Evolutionary conservation across 2,888 invertebrate genomes (phyloP).

Genomic region (Mantis religiosa): DNA sequence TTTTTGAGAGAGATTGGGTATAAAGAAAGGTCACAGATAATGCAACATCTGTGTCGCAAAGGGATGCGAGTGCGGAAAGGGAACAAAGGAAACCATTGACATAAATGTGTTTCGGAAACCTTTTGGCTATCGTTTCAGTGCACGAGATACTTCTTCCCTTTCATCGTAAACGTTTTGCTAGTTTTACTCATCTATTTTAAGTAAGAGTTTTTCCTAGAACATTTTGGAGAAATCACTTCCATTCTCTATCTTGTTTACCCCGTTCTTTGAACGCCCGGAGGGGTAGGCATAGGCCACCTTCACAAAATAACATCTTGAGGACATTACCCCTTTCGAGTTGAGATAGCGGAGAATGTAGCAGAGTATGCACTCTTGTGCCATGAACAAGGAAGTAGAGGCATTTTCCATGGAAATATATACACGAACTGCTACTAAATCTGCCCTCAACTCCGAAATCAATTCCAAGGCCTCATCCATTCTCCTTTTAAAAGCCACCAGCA

Average conservation of each 20-base stretch:
- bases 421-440: not conserved
- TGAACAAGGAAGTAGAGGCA: not conserved
- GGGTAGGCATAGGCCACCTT: not conserved
- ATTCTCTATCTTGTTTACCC: not conserved
- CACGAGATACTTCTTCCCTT: not conserved
- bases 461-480: not conserved
- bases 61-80: not conserved
- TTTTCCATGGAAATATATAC: slow-evolving; percentile 1
- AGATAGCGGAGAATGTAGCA: not conserved
- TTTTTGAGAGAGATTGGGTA: not conserved
- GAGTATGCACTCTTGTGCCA: not conserved
- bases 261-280: not conserved
- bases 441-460: not conserved
- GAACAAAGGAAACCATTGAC: not conserved
- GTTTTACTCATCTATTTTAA: not conserved
- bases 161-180: not conserved
- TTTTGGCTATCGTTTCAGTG: not conserved
- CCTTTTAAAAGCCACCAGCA: not conserved
- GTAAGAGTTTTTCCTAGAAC: not conserved
- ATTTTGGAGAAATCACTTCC: not conserved
- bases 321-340: not conserved
- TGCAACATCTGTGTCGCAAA: not conserved
- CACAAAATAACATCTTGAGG: not conserved
- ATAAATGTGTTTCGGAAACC: not conserved
- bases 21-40: not conserved